Evolutionary conservation across 2,888 invertebrate species (phyloP).

Genomic region (Morpho helenor): DNA sequence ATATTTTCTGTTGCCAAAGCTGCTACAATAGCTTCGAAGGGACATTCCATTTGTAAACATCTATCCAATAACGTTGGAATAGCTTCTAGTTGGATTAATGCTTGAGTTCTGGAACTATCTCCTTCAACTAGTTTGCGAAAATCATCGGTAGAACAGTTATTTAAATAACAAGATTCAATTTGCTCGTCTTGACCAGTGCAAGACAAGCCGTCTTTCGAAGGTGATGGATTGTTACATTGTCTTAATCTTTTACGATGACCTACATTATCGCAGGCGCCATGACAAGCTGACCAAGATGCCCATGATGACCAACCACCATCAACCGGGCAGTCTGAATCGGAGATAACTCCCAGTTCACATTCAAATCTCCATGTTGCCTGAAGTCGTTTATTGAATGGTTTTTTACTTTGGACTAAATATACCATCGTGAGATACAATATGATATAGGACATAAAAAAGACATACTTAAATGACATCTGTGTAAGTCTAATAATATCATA

Average conservation of each 20-base stretch:
- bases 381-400: constrained; percentile 46
- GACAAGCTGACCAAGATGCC: constrained; percentile 65
- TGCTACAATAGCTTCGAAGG: constrained; percentile 60
- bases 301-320: constrained; percentile 74
- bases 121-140: constrained; percentile 53
- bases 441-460: background rate
- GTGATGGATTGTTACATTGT: constrained; percentile 63
- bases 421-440: background rate
- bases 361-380: constrained; percentile 61
- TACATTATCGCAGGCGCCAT: constrained; percentile 64
- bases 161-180: constrained; percentile 57
- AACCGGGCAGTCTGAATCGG: constrained; percentile 60
- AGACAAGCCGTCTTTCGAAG: constrained; percentile 59
- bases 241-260: constrained; percentile 59
- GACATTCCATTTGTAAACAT: constrained; percentile 65
- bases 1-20: constrained; percentile 53
- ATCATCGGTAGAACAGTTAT: constrained; percentile 60
- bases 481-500: no score
- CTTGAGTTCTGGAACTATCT: constrained; percentile 50
- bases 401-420: constrained; percentile 36
- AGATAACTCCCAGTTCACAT: constrained; percentile 60
- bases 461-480: background rate
- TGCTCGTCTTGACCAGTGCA: constrained; percentile 61
- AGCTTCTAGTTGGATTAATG: constrained; percentile 55
- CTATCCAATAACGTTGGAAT: constrained; percentile 62